Base-by-base conservation (phyloP, 2,113 vertebrate species). In the Meriones unguiculatus region DNA sequence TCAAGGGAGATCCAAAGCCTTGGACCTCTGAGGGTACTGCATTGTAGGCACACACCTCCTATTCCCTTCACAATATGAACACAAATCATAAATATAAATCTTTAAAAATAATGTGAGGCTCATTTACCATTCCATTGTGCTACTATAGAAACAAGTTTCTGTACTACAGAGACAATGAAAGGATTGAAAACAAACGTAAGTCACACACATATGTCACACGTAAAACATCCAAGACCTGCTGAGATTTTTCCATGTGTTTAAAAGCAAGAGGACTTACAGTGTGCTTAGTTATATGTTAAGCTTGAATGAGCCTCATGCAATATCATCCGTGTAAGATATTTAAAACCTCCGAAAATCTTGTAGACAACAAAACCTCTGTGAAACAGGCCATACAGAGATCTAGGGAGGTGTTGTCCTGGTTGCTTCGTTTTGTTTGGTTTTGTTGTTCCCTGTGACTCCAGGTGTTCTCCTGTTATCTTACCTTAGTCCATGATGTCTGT, bases 91-190 rank as follows among this genome's bases (percentile, higher is more conserved):
- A 69, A 4, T 10, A 67, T 7, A 32, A 54, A 13, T 52, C 28
- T 52, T 50, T 90, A 76, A 90, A 95, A 95, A 96, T 81, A 38
- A 38, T 72, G 17, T 64, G 38, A 93, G 95, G 69, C 64, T 24
- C 80, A 59, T 14, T 90, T 57, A 38, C 78, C 1, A 78, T 18
- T 89, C 2, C 87, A 67, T 17, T 28, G 41, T 81, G n/a, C 10
- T 77, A 12, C 10, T 8, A 15, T 41, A 88, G 64, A 62, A 87
- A 93, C 57, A 72, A 25, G n/a, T 94, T 32, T n/a, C 20, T 87
- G 41, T 4, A 87, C 7, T n/a, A 95, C 65, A 93, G 86, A 69
- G 67, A 82, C 1, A 77, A 77, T 50, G 2, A 93, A 7, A 89
- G 92, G 22, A 64, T 50, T 41, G 32, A 77, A 95, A 82, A 95